These are phyloP conservation scores for Macquaria ambigua DNA, from an alignment of 2,113 vertebrate genomes.

Conservation along the genomic window DNA sequence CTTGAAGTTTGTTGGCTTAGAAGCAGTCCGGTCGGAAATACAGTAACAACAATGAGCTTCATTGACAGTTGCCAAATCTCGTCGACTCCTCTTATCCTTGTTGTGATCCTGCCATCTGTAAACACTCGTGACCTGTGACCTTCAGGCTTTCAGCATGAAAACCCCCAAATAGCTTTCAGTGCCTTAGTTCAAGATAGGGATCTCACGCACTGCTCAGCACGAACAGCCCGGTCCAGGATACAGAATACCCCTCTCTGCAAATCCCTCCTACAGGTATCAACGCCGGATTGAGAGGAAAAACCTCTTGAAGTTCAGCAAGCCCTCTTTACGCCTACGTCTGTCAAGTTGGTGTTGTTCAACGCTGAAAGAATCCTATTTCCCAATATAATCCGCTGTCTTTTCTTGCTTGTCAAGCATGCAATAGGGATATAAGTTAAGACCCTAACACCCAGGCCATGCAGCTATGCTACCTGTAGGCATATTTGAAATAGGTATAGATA, in stretches of 20 bases:
- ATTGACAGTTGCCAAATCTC: constrained; percentile 29
- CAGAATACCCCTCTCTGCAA: background rate
- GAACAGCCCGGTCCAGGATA: background rate
- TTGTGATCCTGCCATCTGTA: constrained; percentile 42
- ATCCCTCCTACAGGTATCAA: constrained; percentile 27
- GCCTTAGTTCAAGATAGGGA: background rate
- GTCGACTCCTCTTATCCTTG: background rate
- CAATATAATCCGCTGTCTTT: constrained; percentile 46
- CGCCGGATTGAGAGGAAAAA: constrained; percentile 35
- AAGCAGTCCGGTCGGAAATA: background rate
- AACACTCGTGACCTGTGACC: constrained; percentile 58
- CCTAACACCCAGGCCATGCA: constrained; percentile 18
- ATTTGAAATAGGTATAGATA: background rate
- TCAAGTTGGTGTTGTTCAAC: constrained; percentile 36
- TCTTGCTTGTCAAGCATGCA: constrained; percentile 43
- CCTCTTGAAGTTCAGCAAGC: constrained; percentile 19
- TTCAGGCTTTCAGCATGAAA: constrained; percentile 37
- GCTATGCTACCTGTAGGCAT: background rate
- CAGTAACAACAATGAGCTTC: background rate
- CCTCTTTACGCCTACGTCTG: constrained; percentile 47
- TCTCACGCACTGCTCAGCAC: constrained; percentile 11
- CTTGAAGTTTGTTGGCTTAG: background rate
- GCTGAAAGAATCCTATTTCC: constrained; percentile 56
- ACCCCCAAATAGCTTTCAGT: constrained; percentile 26
- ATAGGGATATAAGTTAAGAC: constrained; percentile 47